Evolutionary conservation across 2,797 vertebrate genomes (phyloP).

Genomic region (Myiotriccus ornatus): DNA sequence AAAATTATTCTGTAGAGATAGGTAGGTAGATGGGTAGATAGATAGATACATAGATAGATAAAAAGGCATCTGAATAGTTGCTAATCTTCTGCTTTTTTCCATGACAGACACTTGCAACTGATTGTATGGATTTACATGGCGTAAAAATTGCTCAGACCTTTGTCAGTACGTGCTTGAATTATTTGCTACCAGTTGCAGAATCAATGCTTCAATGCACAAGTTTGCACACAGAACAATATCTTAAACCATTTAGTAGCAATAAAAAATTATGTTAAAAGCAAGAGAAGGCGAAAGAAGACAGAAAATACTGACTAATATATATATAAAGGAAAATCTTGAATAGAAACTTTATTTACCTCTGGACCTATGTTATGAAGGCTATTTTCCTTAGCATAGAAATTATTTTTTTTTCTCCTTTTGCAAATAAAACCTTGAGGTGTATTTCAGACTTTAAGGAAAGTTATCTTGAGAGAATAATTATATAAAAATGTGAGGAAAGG

Average conservation of each 20-base stretch:
- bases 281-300: not conserved
- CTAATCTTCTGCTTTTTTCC: slow-evolving; percentile 22
- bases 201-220: slow-evolving; percentile 17
- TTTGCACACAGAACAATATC: not conserved
- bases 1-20: not conserved
- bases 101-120: slow-evolving; percentile 51
- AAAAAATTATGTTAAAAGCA: slow-evolving; percentile 4
- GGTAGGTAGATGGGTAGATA: not conserved
- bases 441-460: slow-evolving; percentile 36
- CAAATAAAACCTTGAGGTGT: slow-evolving; percentile 12
- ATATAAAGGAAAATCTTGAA: not conserved
- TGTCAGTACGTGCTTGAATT: slow-evolving; percentile 50
- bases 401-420: not conserved
- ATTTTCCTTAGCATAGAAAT: slow-evolving; percentile 22
- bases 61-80: not conserved
- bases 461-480: not conserved
- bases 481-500: not conserved
- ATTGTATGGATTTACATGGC: slow-evolving; percentile 61
- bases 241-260: slow-evolving; percentile 29
- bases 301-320: not conserved
- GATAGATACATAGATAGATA: not conserved
- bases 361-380: not conserved
- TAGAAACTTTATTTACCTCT: not conserved
- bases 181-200: slow-evolving; percentile 60
- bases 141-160: slow-evolving; percentile 59